Evolutionary conservation across 2,888 invertebrate species (phyloP).

Genomic region (Drosophila niveifrons): DNA sequence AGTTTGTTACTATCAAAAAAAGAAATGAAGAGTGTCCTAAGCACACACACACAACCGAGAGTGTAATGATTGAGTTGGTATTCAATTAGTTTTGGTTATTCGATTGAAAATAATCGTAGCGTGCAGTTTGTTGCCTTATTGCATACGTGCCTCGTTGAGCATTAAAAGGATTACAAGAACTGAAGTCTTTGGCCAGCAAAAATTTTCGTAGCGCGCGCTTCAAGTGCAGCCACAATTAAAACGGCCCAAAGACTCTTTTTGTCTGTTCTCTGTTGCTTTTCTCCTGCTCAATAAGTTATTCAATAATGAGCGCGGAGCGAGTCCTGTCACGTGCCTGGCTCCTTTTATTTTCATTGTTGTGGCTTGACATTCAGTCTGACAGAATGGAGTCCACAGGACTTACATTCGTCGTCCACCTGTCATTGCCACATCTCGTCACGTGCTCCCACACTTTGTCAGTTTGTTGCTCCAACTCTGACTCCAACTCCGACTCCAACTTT

Average conservation of each 20-base stretch:
- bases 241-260: background rate
- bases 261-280: background rate
- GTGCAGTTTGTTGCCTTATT: conserved; percentile 55
- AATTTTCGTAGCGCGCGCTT: conserved; percentile 31
- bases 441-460: conserved; percentile 69
- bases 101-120: conserved; percentile 43
- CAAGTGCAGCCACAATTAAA: conserved; percentile 37
- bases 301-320: conserved; percentile 68
- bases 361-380: conserved; percentile 37
- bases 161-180: conserved; percentile 83
- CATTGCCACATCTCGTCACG: conserved; percentile 64
- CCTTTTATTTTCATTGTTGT: conserved; percentile 75
- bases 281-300: conserved; percentile 65
- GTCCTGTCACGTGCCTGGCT: conserved; percentile 76
- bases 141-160: conserved; percentile 84
- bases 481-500: background rate
- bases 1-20: background rate
- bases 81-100: conserved; percentile 38
- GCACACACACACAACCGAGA: conserved; percentile 20
- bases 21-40: conserved; percentile 23
- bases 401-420: conserved; percentile 61
- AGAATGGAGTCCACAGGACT: conserved; percentile 13
- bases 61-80: conserved; percentile 23
- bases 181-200: conserved; percentile 26
- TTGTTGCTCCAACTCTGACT: background rate